These are phyloP conservation scores for Protobothrops mucrosquamatus DNA, from an alignment of 2,113 vertebrate genomes.

Conservation along the genomic window DNA sequence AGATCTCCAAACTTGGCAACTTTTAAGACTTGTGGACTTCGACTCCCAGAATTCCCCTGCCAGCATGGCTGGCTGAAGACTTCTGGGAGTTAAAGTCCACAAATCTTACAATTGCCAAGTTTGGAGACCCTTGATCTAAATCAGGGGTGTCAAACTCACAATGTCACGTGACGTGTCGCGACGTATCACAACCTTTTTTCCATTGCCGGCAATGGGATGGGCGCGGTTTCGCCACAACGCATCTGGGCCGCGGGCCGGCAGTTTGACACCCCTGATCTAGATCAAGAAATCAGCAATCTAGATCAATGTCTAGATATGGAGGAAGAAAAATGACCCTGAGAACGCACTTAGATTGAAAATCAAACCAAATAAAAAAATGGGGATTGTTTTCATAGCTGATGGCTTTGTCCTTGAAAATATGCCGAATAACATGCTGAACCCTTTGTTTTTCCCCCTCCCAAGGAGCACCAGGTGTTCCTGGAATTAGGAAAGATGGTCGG, in stretches of 20 bases:
- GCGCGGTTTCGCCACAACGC: no score
- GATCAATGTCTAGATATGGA: not conserved
- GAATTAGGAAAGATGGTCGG: slow-evolving; percentile 85
- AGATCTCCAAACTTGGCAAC: not conserved
- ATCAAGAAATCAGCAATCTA: no score
- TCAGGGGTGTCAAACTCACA: no score
- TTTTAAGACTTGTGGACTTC: not conserved
- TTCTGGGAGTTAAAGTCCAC: not conserved
- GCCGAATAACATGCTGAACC: not conserved
- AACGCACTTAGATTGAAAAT: not conserved
- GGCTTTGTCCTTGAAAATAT: not conserved
- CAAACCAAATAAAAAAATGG: not conserved
- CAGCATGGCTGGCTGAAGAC: not conserved
- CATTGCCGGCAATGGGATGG: no score
- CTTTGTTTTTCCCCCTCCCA: slow-evolving; percentile 38
- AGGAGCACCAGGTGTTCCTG: slow-evolving; percentile 86
- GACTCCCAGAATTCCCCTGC: not conserved
- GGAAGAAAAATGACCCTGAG: not conserved
- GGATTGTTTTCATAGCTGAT: not conserved
- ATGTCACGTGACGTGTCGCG: no score
- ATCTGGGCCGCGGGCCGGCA: no score
- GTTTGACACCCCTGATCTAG: no score
- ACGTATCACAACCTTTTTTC: no score
- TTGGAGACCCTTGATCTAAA: not conserved
- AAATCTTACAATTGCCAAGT: not conserved